phyloP scores from a whole-genome alignment of 2,797 vertebrate species.

The Notolepis coatsorum region DNA sequence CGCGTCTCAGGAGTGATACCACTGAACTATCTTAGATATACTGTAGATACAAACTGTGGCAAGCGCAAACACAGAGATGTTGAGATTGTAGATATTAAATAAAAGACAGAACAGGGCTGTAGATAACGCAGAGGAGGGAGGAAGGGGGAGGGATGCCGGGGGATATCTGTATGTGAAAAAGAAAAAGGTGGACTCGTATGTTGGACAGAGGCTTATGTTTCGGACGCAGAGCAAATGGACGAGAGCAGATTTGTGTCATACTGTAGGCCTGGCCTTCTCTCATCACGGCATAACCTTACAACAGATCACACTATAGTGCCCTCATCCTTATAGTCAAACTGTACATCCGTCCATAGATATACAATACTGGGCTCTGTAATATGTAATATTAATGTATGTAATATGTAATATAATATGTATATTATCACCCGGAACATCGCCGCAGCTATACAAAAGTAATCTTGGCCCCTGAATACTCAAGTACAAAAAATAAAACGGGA shows the following conservation, averaged over 20 bases:
- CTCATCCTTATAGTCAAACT: constrained; percentile 4
- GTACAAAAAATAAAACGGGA: constrained; percentile 17
- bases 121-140: constrained; percentile 35
- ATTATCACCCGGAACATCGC: constrained; percentile 34
- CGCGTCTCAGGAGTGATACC: constrained; percentile 29
- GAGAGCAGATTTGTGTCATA: constrained; percentile 28
- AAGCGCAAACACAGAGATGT: constrained; percentile 19
- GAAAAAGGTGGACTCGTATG: constrained; percentile 9
- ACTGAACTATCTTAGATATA: constrained; percentile 38
- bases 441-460: constrained; percentile 16
- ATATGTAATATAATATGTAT: constrained; percentile 7
- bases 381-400: too few species aligned
- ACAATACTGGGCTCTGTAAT: not conserved
- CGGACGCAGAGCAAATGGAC: constrained; percentile 39
- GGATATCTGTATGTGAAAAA: constrained; percentile 37
- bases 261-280: not conserved
- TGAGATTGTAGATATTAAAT: constrained; percentile 57
- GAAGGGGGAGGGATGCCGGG: constrained; percentile 29
- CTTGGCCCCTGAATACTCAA: not conserved
- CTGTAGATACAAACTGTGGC: constrained; percentile 59
- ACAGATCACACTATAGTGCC: constrained; percentile 16
- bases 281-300: not conserved
- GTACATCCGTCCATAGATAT: constrained; percentile 18
- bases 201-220: constrained; percentile 8
- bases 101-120: constrained; percentile 43